Percentiles rank a stretch among this genome's conserved stretches.
Evolutionary conservation across 2,113 vertebrate species (phyloP).

Genomic region (Coturnix japonica): DNA sequence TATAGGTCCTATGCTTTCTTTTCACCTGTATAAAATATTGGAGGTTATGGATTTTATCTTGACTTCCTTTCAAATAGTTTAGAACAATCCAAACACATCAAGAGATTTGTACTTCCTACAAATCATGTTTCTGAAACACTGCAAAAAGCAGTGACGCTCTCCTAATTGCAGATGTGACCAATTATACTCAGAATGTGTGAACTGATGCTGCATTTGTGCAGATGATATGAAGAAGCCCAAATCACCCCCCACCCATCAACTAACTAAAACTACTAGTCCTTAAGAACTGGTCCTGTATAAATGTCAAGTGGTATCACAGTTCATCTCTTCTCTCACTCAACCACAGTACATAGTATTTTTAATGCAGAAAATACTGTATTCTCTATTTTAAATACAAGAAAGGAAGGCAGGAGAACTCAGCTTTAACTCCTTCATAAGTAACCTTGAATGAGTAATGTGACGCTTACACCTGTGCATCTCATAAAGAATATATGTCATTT

Average conservation of each 20-base stretch:
- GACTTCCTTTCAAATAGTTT: background rate
- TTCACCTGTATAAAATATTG: background rate
- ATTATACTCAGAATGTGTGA: background rate
- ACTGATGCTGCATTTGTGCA: background rate
- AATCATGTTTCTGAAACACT: background rate
- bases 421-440: constrained; percentile 12
- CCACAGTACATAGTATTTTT: background rate
- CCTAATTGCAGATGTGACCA: background rate
- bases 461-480: background rate
- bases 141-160: background rate
- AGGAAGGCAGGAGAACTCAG: background rate
- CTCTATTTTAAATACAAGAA: background rate
- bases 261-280: background rate
- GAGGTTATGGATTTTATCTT: background rate
- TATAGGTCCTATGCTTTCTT: background rate
- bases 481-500: constrained; percentile 57
- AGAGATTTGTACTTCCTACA: background rate
- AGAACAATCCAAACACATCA: background rate
- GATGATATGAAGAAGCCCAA: background rate
- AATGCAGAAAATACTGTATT: background rate
- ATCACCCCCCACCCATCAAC: background rate
- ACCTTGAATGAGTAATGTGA: constrained; percentile 48
- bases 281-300: background rate
- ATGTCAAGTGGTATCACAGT: background rate
- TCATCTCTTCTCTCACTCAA: background rate